phyloP scores from a whole-genome alignment of 2,888 invertebrate genomes.

The Pristionchus japonicus region DNA sequence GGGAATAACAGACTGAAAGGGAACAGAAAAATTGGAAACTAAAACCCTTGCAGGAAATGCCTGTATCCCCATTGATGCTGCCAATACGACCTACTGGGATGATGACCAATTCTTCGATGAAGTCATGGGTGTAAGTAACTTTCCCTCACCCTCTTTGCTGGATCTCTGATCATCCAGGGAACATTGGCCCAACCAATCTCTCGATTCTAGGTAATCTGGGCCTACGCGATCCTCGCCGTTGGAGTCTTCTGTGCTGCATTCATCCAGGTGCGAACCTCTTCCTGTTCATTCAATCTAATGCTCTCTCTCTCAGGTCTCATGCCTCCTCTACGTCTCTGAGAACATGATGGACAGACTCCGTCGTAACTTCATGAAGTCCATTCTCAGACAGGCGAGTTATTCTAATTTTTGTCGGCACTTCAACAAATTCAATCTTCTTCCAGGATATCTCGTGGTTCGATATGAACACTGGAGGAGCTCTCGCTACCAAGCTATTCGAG shows the following conservation, averaged over 20 bases:
- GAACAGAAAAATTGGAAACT: neutral
- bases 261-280: slow-evolving; percentile 48
- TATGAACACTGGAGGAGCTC: slow-evolving; percentile 77
- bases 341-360: slow-evolving; percentile 78
- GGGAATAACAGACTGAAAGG: too few species aligned
- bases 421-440: neutral
- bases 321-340: slow-evolving; percentile 77
- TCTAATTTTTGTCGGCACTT: slow-evolving; percentile 9
- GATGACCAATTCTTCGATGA: slow-evolving; percentile 21
- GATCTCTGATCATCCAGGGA: neutral
- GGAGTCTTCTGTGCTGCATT: slow-evolving; percentile 60
- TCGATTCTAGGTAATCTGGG: slow-evolving; percentile 57
- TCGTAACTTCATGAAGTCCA: slow-evolving; percentile 76
- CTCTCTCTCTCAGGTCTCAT: slow-evolving; percentile 68
- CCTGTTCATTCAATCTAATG: neutral
- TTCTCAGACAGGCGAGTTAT: slow-evolving; percentile 76
- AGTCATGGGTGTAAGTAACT: slow-evolving; percentile 15
- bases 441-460: slow-evolving; percentile 74
- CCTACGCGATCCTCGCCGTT: slow-evolving; percentile 60
- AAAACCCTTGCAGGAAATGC: neutral
- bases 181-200: slow-evolving; percentile 37
- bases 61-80: neutral
- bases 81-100: neutral
- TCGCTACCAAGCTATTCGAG: slow-evolving; percentile 79
- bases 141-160: too few species aligned